Conservation (phyloP, 2,888 invertebrate genomes). For the Sericinus montela region DNA sequence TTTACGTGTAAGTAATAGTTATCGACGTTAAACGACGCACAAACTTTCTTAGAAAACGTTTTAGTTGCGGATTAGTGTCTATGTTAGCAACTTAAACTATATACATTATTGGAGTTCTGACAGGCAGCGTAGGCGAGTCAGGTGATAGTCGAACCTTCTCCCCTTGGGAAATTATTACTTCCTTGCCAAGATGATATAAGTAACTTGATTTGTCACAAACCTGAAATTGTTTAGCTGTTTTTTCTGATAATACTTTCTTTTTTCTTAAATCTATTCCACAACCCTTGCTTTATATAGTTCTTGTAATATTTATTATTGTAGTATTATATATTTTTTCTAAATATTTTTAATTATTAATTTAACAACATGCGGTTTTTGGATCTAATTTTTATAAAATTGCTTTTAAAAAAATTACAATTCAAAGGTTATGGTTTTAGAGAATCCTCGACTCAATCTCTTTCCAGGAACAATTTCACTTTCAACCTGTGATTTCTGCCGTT, state of each 20-base stretch:
- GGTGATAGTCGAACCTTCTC: slow-evolving; percentile 23
- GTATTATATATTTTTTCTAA: too few species aligned
- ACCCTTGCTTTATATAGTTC: too few species aligned
- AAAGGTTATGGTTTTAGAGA: too few species aligned
- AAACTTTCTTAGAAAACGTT: slow-evolving; percentile 15
- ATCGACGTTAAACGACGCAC: slow-evolving; percentile 11
- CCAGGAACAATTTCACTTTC: too few species aligned
- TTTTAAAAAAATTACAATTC: too few species aligned
- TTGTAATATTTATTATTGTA: too few species aligned
- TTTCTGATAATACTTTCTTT: slow-evolving; percentile 2
- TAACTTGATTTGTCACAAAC: slow-evolving; percentile 25
- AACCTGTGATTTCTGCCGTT: too few species aligned
- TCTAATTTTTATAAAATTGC: too few species aligned
- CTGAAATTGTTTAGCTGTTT: slow-evolving; percentile 5
- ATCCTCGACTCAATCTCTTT: too few species aligned
- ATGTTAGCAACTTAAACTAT: slow-evolving; percentile 16
- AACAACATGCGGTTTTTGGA: too few species aligned
- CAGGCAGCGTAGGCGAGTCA: slow-evolving; percentile 16
- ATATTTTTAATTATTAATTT: too few species aligned
- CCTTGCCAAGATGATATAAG: slow-evolving; percentile 24
- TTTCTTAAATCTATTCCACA: too few species aligned
- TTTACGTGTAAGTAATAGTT: slow-evolving; percentile 4
- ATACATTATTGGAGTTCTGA: slow-evolving; percentile 14
- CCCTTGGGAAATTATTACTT: slow-evolving; percentile 37
- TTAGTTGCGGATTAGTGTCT: slow-evolving; percentile 18